Evolutionary conservation across 1,140 invertebrate species (phyloP).

Genomic region (Diploscapter pachys): DNA sequence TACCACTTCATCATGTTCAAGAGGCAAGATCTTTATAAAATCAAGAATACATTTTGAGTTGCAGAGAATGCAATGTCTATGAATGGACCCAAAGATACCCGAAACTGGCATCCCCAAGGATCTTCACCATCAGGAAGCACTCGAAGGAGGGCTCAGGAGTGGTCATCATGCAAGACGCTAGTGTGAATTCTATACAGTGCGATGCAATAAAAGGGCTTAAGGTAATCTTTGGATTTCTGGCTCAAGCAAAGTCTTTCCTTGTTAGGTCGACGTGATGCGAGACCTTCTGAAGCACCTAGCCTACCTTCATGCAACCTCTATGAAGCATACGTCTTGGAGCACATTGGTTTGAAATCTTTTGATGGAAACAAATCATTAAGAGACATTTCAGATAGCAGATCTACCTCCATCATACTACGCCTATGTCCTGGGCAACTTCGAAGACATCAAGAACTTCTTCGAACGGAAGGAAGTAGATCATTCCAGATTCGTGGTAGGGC

Average conservation of each 20-base stretch:
- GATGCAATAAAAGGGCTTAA: constrained; percentile 42
- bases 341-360: constrained; percentile 15
- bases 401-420: constrained; percentile 25
- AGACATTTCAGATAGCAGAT: constrained; percentile 17
- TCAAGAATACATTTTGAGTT: no score
- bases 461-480: constrained; percentile 30
- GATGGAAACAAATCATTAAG: neutral
- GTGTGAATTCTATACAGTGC: constrained; percentile 39
- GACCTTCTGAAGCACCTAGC: constrained; percentile 40
- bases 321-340: constrained; percentile 38
- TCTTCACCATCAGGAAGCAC: constrained; percentile 22
- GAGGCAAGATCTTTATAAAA: neutral
- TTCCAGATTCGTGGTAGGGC: constrained; percentile 40
- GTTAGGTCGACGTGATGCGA: constrained; percentile 23
- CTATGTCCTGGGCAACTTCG: constrained; percentile 19
- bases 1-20: constrained; percentile 40
- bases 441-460: constrained; percentile 31
- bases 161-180: constrained; percentile 55
- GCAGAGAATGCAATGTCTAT: constrained; percentile 50
- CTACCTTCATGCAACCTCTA: constrained; percentile 31
- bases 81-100: constrained; percentile 53
- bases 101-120: constrained; percentile 45
- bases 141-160: constrained; percentile 44
- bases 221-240: no score
- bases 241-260: no score